Evolutionary conservation across 1,140 invertebrate species (phyloP).

Genomic region (Ceratina calcarata): DNA sequence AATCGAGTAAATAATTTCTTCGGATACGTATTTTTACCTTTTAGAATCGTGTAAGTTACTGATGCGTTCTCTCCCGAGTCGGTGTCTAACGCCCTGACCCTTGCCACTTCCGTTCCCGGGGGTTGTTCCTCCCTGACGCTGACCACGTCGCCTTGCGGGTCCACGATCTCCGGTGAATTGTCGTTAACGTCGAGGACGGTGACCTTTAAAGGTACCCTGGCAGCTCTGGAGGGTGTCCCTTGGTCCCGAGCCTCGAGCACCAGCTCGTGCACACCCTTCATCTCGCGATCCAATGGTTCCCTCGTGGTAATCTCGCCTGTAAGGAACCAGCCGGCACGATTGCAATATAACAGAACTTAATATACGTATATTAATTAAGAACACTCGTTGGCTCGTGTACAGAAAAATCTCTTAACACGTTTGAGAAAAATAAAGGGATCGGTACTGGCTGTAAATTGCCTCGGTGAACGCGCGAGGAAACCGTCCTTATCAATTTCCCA

Average conservation of each 20-base stretch:
- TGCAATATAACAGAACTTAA: too few relatives aligned
- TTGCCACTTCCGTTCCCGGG: conserved; percentile 90
- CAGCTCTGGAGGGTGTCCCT: conserved; percentile 87
- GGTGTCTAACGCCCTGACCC: conserved; percentile 91
- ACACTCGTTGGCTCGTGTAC: too few relatives aligned
- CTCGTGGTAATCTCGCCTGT: conserved; percentile 92
- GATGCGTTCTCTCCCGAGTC: conserved; percentile 94
- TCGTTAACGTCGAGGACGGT: conserved; percentile 93
- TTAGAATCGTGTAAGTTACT: conserved; percentile 92
- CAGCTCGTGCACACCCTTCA: conserved; percentile 88
- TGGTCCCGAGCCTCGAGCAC: conserved; percentile 92
- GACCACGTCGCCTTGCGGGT: conserved; percentile 92
- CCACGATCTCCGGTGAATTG: conserved; percentile 92
- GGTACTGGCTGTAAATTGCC: background rate
- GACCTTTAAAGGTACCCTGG: conserved; percentile 87
- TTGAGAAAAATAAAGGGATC: background rate
- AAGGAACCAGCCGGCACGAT: background rate
- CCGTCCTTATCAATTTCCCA: conserved; percentile 59
- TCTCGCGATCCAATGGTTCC: conserved; percentile 91
- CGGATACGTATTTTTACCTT: conserved; percentile 79
- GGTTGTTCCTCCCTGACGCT: conserved; percentile 94
- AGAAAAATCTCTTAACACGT: too few relatives aligned
- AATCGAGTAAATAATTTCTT: conserved; percentile 52
- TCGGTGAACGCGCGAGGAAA: conserved; percentile 36
- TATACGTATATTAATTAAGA: too few relatives aligned